Evolutionary conservation across 2,888 invertebrate species (phyloP).

Genomic region (Sarcophaga rosellei): DNA sequence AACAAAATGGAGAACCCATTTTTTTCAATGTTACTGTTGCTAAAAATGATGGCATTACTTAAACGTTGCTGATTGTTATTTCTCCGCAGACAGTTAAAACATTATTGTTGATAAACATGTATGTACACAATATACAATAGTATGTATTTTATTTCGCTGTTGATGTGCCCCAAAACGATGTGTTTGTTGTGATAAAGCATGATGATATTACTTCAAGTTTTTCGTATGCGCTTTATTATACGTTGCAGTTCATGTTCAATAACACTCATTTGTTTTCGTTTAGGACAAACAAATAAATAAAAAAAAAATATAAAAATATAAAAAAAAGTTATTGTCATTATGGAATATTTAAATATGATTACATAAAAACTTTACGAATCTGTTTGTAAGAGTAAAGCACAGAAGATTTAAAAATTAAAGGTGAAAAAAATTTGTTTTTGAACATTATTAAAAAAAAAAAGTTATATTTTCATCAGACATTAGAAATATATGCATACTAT

Average conservation of each 20-base stretch:
- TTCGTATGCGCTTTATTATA: slow-evolving; percentile 24
- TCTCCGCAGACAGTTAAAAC: background rate
- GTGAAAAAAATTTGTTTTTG: slow-evolving; percentile 42
- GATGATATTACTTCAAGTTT: slow-evolving; percentile 44
- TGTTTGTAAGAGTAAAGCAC: slow-evolving; percentile 30
- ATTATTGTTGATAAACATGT: slow-evolving; percentile 40
- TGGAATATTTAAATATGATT: slow-evolving; percentile 29
- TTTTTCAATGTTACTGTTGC: slow-evolving; percentile 25
- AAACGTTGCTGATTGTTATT: slow-evolving; percentile 5
- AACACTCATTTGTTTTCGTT: slow-evolving; percentile 51
- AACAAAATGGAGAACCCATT: slow-evolving; percentile 28
- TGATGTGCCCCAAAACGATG: slow-evolving; percentile 53
- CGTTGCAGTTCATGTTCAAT: slow-evolving; percentile 44
- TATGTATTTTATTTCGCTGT: slow-evolving; percentile 14
- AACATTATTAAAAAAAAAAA: slow-evolving; percentile 45
- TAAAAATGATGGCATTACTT: slow-evolving; percentile 49
- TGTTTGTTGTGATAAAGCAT: slow-evolving; percentile 34
- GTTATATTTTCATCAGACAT: slow-evolving; percentile 49
- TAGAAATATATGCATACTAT: slow-evolving; percentile 53
- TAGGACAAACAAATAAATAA: slow-evolving; percentile 50
- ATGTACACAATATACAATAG: background rate
- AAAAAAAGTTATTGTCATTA: slow-evolving; percentile 55
- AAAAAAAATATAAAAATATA: slow-evolving; percentile 43
- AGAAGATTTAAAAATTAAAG: slow-evolving; percentile 41
- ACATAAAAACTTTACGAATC: slow-evolving; percentile 39